Conservation (phyloP, 2,797 vertebrate genomes). For the Tragelaphus oryx region DNA sequence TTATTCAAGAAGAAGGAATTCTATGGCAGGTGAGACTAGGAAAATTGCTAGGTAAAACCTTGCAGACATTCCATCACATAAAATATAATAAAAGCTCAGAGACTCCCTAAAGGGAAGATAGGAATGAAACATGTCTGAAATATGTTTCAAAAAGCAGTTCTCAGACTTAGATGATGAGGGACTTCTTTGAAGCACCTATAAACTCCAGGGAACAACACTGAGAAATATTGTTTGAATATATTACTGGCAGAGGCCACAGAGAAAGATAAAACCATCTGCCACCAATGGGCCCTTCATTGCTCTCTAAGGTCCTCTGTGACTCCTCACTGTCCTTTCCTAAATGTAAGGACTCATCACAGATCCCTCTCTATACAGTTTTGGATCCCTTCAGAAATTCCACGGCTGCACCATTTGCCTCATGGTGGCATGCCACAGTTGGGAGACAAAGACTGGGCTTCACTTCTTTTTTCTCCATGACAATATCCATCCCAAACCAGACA, state of each 20-base stretch:
- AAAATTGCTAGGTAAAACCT: not conserved
- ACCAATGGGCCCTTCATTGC: not conserved
- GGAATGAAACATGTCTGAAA: not conserved
- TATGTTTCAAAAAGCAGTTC: not conserved
- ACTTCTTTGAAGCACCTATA: not conserved
- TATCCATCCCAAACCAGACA: not conserved
- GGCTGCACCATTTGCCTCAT: fast-evolving
- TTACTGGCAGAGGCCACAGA: not conserved
- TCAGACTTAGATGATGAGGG: not conserved
- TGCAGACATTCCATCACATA: not conserved
- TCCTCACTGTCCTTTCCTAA: not conserved
- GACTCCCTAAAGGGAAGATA: not conserved
- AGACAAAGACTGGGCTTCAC: not conserved
- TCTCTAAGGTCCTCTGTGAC: fast-evolving
- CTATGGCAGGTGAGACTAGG: not conserved
- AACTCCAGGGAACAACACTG: not conserved
- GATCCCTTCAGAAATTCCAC: not conserved
- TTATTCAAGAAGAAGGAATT: not conserved
- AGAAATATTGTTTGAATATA: not conserved
- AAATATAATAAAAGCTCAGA: not conserved
- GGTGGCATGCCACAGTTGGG: not conserved
- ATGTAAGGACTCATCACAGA: not conserved
- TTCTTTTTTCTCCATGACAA: not conserved
- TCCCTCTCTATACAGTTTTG: not conserved
- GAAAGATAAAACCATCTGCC: not conserved